A percentile compares a stretch with the other conserved stretches of the same genome.
Evolutionary conservation across 2,888 invertebrate species (phyloP).

Genomic region (Drosophila ustulata): DNA sequence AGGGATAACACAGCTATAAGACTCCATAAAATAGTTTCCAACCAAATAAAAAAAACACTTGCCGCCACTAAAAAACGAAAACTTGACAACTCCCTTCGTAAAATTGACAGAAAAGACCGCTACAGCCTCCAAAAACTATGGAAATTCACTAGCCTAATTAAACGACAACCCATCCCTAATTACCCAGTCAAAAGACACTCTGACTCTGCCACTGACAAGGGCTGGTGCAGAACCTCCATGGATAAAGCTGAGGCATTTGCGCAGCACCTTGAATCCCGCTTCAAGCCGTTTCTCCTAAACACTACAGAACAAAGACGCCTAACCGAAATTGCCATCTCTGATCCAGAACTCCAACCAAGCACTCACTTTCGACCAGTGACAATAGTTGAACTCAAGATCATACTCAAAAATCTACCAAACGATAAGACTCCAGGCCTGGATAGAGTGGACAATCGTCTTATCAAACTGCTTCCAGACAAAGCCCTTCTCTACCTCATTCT

Average conservation of each 20-base stretch:
- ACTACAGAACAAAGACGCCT: neutral
- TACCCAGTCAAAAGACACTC: neutral
- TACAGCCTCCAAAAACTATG: neutral
- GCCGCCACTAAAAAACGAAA: neutral
- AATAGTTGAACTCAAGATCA: neutral
- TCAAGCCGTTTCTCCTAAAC: neutral
- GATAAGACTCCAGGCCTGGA: neutral
- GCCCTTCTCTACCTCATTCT: neutral
- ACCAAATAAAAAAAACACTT: neutral
- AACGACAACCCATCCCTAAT: neutral
- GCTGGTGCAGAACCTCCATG: neutral
- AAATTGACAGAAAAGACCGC: neutral
- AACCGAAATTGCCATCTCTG: neutral
- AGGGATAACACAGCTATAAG: neutral
- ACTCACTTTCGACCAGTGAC: neutral
- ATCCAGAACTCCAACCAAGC: neutral
- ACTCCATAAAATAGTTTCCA: neutral
- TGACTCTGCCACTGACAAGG: neutral
- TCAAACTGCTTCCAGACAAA: neutral
- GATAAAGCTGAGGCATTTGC: neutral
- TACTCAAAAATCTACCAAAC: no score
- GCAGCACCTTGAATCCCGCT: neutral
- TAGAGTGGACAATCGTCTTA: neutral
- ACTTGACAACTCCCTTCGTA: neutral
- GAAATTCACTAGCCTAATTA: neutral